Evolutionary conservation across 2,888 invertebrate species (phyloP), one percentile per base, ranked within the genome.

Genomic region (Agonopterix subpropinquella): DNA sequence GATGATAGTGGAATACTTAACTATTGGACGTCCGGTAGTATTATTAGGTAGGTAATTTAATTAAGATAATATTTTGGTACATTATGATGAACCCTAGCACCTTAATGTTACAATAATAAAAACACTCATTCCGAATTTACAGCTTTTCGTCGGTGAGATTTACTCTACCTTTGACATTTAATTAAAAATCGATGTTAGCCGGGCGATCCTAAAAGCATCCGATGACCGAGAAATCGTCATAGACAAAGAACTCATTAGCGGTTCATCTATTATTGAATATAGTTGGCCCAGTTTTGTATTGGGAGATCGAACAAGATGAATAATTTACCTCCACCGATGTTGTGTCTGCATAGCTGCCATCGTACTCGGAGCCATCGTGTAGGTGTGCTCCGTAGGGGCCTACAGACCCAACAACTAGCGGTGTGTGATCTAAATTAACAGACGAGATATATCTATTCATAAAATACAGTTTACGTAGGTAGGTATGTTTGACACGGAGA

Each of bases 341-440:
- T 48, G 84, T 91, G 53, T 92, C 91, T 0, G 92, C 93, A 70
- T 96, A 96, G 53, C 90, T 90, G 11, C 98, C 98, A n/a, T 92
- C 93, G 75, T 98, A 98, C 75, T 98, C 98, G 0, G 98, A 98
- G 9, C 95, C 95, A 76, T 98, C 96, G 68, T 95, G 94, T 39
- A 97, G 88, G 64, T 92, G 94, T 0, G 98, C 98, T 0, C 98
- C 98, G 73, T 96, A 98, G 0, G 98, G 96, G 0, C 98, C 98
- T 53, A 98, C 93, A 0, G 97, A 96, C 0, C 96, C 98, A 15
- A 95, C 96, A 44, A 98, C 90, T 59, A 93, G 71, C 9, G 95
- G 87, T 50, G 62, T 56, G 57, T 73, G 69, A 62, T 80, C 87
- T 83, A 59, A 50, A 13, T 42, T n/a, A 42, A 42, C 39, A 39